Evolutionary conservation across 2,888 invertebrate genomes (phyloP).

Genomic region (Mythimna vitellina): DNA sequence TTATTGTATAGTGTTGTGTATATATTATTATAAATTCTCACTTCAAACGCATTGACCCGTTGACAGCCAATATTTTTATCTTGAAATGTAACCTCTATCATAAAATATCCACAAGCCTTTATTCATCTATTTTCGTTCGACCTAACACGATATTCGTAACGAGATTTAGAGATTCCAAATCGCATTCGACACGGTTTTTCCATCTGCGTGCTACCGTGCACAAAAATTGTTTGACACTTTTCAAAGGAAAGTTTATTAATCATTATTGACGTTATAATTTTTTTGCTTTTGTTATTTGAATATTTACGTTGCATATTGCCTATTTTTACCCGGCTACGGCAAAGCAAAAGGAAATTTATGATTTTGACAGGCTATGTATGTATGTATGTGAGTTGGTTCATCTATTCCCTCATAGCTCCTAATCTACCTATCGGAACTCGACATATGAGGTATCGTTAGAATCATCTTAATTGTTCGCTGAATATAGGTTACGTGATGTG

Average conservation of each 20-base stretch:
- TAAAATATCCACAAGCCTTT: constrained; percentile 9
- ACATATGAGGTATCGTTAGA: no score
- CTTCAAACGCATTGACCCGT: background rate
- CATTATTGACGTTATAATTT: constrained; percentile 24
- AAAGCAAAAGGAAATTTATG: no score
- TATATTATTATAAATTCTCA: background rate
- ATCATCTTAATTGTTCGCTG: no score
- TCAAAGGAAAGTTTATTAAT: constrained; percentile 17
- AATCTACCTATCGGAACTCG: no score
- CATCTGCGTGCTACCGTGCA: constrained; percentile 21
- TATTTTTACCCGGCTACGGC: no score
- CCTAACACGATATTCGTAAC: constrained; percentile 17
- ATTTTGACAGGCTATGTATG: no score
- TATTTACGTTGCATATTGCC: background rate
- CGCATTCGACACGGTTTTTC: constrained; percentile 45
- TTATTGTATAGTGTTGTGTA: no score
- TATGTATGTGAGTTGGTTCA: no score
- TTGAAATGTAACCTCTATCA: constrained; percentile 5
- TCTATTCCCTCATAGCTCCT: no score
- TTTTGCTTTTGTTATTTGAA: background rate
- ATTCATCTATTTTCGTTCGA: constrained; percentile 20
- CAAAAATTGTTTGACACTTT: constrained; percentile 20
- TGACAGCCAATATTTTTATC: background rate
- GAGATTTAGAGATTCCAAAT: constrained; percentile 36
- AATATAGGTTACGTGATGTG: no score